Evolutionary conservation across 1,140 invertebrate species (phyloP), one percentile per base, ranked within the genome.

Genomic region (Mamestra configurata): DNA sequence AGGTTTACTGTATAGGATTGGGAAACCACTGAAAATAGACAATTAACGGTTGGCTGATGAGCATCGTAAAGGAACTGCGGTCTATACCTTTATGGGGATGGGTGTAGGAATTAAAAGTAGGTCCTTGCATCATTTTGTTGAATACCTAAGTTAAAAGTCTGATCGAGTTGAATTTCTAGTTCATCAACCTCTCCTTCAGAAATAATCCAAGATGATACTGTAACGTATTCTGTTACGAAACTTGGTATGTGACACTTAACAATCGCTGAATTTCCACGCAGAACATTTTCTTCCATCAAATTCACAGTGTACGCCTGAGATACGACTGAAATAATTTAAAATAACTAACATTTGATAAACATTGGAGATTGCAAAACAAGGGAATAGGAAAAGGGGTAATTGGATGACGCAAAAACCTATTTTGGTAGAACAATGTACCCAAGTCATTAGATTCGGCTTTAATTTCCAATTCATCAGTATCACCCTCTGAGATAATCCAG

Each of bases 161-260:
- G 79, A 59, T 89, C 92, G 89, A 95, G 89, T 92, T 92, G 94
- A 89, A 90, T 95, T 88, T 90, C 93, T 84, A 83, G 85, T 82
- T 91, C 90, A 86, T 95, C 96, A 85, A 90, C 82, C 75, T 96
- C 89, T 66, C 88, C 92, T 93, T 97, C 97, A 66, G 86, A 92
- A 79, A 93, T 91, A 78, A 98, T 95, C 98, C 98, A 98, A 89
- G 97, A 97, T 80, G 96, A 96, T 84, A 98, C 97, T 88, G 96
- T 96, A 87, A 98, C 97, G 95, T 98, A 98, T 96, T 98, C 98
- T 85, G 97, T 97, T 77, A 98, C 98, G 95, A 98, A 98, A 95
- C 98, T 98, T 84, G 98, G 98, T 93, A 98, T 98, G 95, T 98
- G 97, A 96, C 98, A 98, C 96, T 98, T 98, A 88, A 98, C 96